A percentile compares a stretch with the other conserved stretches of the same genome.
Evolutionary conservation across 2,797 vertebrate species (phyloP).

Genomic region (Helarctos malayanus): DNA sequence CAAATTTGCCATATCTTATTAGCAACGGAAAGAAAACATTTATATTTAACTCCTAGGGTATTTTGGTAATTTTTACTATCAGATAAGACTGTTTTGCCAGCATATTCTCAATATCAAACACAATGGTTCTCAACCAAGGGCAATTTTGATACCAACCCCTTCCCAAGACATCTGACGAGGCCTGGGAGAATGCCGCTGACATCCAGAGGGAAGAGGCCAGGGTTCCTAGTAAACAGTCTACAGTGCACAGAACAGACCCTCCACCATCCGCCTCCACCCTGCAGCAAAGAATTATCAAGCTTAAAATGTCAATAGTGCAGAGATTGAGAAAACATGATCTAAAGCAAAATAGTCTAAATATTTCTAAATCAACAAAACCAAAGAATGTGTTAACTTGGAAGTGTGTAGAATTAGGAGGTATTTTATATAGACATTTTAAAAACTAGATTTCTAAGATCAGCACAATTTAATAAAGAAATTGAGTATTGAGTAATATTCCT

Average conservation of each 20-base stretch:
- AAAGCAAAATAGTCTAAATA: neutral
- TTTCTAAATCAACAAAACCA: conserved; percentile 23
- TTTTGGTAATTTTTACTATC: neutral
- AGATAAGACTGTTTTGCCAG: neutral
- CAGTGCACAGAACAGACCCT: neutral
- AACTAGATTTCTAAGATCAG: conserved; percentile 26
- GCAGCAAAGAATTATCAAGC: neutral
- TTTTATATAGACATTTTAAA: conserved; percentile 25
- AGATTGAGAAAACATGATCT: neutral
- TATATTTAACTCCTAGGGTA: neutral
- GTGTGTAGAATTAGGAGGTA: neutral
- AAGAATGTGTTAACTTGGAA: neutral
- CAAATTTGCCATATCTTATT: neutral
- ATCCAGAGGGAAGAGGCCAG: neutral
- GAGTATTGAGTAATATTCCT: conserved; percentile 7
- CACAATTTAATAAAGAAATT: conserved; percentile 11
- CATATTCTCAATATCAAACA: neutral
- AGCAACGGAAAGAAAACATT: conserved; percentile 16
- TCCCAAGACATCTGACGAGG: neutral
- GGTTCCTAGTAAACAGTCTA: neutral
- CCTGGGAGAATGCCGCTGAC: neutral
- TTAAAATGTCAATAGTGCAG: neutral
- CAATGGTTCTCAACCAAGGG: neutral
- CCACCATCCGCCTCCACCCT: neutral
- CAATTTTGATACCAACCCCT: neutral